phyloP scores from a whole-genome alignment of 1,140 invertebrate species.

The Panagrolaimus sp. region DNA sequence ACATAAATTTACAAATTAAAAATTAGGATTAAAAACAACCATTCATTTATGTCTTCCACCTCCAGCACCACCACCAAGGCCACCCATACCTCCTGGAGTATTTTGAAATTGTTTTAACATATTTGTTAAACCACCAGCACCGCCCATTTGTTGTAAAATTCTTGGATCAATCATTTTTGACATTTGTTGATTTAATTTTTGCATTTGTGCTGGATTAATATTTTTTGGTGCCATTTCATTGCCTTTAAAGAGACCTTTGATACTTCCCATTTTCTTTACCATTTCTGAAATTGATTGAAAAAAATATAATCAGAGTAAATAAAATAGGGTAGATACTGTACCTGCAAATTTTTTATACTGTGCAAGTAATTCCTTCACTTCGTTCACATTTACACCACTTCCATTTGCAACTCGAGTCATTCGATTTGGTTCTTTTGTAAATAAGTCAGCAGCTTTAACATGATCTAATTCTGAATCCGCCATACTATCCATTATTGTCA shows the following conservation, averaged over 20 bases:
- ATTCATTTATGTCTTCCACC: no score
- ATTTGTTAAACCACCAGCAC: slow-evolving; percentile 63
- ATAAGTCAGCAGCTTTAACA: slow-evolving; percentile 91
- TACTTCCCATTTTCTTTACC: slow-evolving; percentile 99
- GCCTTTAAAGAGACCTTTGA: slow-evolving; percentile 95
- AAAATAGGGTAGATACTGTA: no score
- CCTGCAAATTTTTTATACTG: slow-evolving; percentile 99
- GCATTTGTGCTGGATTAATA: slow-evolving; percentile 96
- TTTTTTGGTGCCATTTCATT: slow-evolving; percentile 95
- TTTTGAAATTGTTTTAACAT: slow-evolving; percentile 48
- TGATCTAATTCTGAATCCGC: slow-evolving; percentile 92
- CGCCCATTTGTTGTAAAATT: slow-evolving; percentile 88
- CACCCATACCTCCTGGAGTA: slow-evolving; percentile 28
- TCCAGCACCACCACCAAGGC: slow-evolving; percentile 29
- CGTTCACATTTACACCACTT: slow-evolving; percentile 84
- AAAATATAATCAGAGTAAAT: no score
- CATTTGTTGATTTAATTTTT: slow-evolving; percentile 96
- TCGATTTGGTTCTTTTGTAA: slow-evolving; percentile 82
- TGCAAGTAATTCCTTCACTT: slow-evolving; percentile 92
- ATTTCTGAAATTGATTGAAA: no score
- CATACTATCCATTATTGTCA: slow-evolving; percentile 99
- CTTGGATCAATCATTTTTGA: slow-evolving; percentile 98
- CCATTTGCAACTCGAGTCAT: slow-evolving; percentile 84
- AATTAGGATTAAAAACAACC: no score
- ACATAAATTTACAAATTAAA: no score